Base-by-base conservation (phyloP, 2,888 invertebrate genomes). In the Heteromyza rotundicornis region DNA sequence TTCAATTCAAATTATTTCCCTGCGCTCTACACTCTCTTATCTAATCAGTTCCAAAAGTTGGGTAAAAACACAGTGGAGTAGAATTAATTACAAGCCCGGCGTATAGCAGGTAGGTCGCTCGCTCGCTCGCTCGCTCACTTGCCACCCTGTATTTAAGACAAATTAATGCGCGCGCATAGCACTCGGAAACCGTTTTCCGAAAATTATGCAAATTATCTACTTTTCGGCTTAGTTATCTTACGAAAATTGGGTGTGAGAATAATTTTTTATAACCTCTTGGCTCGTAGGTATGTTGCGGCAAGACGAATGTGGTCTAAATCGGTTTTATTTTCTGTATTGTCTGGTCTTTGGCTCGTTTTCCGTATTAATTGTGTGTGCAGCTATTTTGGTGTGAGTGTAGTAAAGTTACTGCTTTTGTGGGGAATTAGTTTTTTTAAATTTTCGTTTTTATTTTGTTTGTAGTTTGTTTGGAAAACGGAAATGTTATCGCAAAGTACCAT, bases 241-340 rank as follows among this genome's bases (percentile, higher is more conserved):
- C 47, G 67, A 68, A 71, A 75, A 75, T 74, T 75, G 73, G 75
- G 75, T 76, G 75, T 75, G 76, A 76, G 76, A 76, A 76, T 73
- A 75, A 73, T 75, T 73, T 75, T 75, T 47, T 47, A 47, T 20
- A 5, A 47, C 20, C 20, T 19, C 7, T 47, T 14, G 2, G 3
- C 20, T 47, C 20, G n/a, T n/a, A 3, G 40, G 2, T n/a, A n/a
- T n/a, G 2, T 47, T 47, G 47, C 14, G 47, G 47, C 20, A 20
- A 47, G 47, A 47, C 20, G 14, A 47, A 47, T 47, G 47, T 20
- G 47, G 19, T 20, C 14, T 17, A 47, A 47, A 47, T 47, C 20
- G 20, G 23, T 35, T 52, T 56, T 55, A 35, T 47, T 19, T 16
- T 47, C 14, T 3, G 16, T 35, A 36, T 66, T 71, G n/a, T n/a